A percentile compares a stretch with the other conserved stretches of the same genome.
phyloP scores from a whole-genome alignment of 2,888 invertebrate species.

The Cataglyphis cursor region DNA sequence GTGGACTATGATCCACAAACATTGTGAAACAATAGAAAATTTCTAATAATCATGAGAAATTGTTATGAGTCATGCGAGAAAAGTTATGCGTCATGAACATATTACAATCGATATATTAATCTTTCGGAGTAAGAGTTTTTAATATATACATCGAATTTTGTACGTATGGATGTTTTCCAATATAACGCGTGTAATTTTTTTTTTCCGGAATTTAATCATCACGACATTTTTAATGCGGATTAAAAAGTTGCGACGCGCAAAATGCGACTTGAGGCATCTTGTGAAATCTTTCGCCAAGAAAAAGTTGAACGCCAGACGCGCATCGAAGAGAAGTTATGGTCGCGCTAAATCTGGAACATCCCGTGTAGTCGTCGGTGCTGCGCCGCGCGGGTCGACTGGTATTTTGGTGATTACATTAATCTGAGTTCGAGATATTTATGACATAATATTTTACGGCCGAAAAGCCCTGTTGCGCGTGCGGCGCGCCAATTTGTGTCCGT shows the following conservation, averaged over 20 bases:
- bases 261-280: neutral
- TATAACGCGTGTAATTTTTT: neutral
- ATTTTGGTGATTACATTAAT: conserved; percentile 57
- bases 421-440: conserved; percentile 57
- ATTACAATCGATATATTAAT: neutral
- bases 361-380: conserved; percentile 23
- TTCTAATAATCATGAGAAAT: neutral
- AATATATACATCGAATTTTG: neutral
- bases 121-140: neutral
- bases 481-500: conserved; percentile 48
- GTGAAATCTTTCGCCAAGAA: conserved; percentile 7
- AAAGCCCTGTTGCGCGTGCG: conserved; percentile 53
- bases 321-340: conserved; percentile 32
- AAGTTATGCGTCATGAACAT: neutral
- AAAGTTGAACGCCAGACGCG: neutral
- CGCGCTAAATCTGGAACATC: conserved; percentile 34
- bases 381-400: conserved; percentile 38
- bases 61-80: neutral
- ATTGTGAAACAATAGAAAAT: neutral
- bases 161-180: neutral
- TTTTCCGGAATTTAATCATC: neutral
- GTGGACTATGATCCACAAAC: neutral
- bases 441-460: conserved; percentile 52
- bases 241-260: neutral
- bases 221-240: conserved; percentile 19